phyloP scores from a whole-genome alignment of 2,113 vertebrate species.

The Numida meleagris region DNA sequence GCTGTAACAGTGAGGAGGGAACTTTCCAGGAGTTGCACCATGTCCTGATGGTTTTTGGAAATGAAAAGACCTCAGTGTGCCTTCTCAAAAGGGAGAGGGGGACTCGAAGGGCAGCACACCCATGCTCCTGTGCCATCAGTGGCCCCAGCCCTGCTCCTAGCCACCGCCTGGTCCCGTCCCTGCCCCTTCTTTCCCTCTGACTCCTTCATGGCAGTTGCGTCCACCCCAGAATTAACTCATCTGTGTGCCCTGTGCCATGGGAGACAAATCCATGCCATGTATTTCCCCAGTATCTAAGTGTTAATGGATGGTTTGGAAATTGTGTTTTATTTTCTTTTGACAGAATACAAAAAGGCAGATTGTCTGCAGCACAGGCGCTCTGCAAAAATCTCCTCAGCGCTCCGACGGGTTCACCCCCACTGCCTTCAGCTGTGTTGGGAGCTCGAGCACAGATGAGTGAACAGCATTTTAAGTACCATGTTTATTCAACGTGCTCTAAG shows the following conservation, averaged over 20 bases:
- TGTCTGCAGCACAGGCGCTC: background rate
- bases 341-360: background rate
- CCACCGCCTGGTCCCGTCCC: rapidly evolving
- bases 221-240: background rate
- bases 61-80: background rate
- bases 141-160: background rate
- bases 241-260: background rate
- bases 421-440: background rate
- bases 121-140: background rate
- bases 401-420: background rate
- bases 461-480: background rate
- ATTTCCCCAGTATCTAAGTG: background rate
- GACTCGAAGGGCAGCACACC: background rate
- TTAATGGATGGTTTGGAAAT: conserved; percentile 3
- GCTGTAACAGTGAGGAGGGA: rapidly evolving
- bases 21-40: background rate
- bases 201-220: background rate
- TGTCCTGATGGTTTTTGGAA: background rate
- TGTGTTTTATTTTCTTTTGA: background rate
- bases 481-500: conserved; percentile 17
- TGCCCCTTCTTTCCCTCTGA: background rate
- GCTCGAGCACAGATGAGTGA: background rate
- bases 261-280: background rate
- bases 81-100: background rate
- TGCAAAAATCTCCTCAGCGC: background rate